Evolutionary conservation across 2,797 vertebrate genomes (phyloP), one percentile per base, ranked within the genome.

Genomic region (Paguma larvata): DNA sequence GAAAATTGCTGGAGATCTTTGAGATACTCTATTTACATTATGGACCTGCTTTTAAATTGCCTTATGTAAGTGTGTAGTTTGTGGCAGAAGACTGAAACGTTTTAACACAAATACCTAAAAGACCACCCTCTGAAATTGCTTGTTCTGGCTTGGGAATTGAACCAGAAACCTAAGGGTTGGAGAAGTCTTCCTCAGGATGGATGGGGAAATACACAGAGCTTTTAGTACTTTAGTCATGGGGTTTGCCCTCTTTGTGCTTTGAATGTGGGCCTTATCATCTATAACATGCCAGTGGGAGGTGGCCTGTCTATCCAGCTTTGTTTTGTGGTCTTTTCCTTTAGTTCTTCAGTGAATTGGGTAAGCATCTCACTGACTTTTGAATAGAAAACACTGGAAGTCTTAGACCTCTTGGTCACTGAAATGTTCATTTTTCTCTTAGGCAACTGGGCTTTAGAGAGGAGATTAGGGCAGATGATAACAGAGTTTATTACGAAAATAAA

Each of bases 1-100:
- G 83, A 85, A 95, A 94, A 79, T 78, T 88, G 46, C 46, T 96
- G 63, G 62, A 92, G 25, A 72, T 82, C 51, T 96, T 89, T 92
- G 56, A 95, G 79, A 87, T 27, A 68, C 18, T 79, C 21, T 21
- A 59, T 77, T 82, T 89, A 83, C 2, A 48, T 93, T 91, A 62
- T 95, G 41, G 23, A 80, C 27, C 51, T 96, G 10, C 44, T 94
- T 91, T 92, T 95, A 73, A 89, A 59, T 85, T 85, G 51, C 38
- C 51, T 89, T 59, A 41, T 67, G 15, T 72, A 53, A 80, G 41
- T 83, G 15, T 89, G 23, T 89, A 75, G 23, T 88, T 70, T 93
- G 1, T 80, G 44, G 65, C 12, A 80, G 18, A 79, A 65, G 63
- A 85, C 84, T 2, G 89, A 80, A 94, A 80, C 32, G 27, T 90